Evolutionary conservation across 35 echinoderm and acorn worm genomes (phyloP), one percentile per base, ranked within the genome.

Genomic region (Ptychodera flava): DNA sequence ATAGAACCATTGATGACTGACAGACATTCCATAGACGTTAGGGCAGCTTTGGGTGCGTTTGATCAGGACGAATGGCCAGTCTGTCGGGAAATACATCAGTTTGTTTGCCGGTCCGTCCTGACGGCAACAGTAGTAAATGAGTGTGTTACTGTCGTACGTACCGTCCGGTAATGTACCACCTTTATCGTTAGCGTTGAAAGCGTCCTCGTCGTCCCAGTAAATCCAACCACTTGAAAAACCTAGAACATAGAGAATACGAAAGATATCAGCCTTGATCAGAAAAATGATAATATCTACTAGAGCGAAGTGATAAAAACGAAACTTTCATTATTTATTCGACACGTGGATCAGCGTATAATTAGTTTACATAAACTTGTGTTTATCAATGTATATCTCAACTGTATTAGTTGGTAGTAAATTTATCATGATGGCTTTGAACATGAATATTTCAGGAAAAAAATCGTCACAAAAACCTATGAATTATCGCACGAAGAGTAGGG

Each of bases 161-260:
- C 88, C 88, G 0, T 76, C 53, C 0, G 88, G 88, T 12, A 89
- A 1, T 1, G 34, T 33, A 28, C 88, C 88, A 27, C 81, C 30
- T 28, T 6, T 76, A 33, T 22, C 28, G 29, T 89, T 89, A 15
- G 14, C 30, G 32, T 89, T 89, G 14, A 29, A 1, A 10, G 28
- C n/a, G 76, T 89, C 81, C 32, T 89, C 88, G 37, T 89, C 88
- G 30, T 89, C 88, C 88, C 88, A 89, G 76, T 89, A 89, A 14
- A 89, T 84, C 15, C 34, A 88, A 16, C 86, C 86, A 28, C 78
- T 76, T 35, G 77, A 64, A 33, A 88, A n/a, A 14, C 78, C 86
- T 88, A 78, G 27, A 79, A 76, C 6, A 33, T 34, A 83, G 6
- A 28, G 36, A 37, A 81, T n/a, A n/a, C n/a, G n/a, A n/a, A n/a